phyloP scores from a whole-genome alignment of 2,797 vertebrate species.

The Sebastes kiyomatsui region DNA sequence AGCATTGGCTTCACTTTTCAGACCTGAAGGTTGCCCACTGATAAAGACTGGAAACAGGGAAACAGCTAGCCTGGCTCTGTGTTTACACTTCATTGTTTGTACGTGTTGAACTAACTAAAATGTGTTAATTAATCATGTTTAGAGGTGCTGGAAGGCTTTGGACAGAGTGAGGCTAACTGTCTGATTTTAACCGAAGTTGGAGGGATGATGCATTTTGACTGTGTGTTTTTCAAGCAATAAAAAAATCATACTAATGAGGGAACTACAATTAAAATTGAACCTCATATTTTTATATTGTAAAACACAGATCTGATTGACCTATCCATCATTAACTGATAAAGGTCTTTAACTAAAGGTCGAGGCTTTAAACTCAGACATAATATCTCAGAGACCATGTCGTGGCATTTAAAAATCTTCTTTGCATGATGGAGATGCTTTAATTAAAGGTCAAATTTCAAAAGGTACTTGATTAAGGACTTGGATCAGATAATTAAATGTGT shows the following conservation, averaged over 20 bases:
- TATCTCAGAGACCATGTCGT: neutral
- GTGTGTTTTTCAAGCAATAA: neutral
- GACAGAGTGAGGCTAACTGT: neutral
- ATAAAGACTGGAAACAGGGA: no score
- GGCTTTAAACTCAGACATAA: slow-evolving; percentile 2
- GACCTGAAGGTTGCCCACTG: no score
- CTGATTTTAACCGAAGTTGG: neutral
- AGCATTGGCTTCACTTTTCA: no score
- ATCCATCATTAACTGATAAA: neutral
- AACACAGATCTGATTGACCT: neutral
- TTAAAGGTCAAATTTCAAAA: slow-evolving; percentile 31
- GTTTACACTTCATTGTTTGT: neutral
- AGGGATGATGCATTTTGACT: neutral
- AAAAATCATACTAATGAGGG: neutral
- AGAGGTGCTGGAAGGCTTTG: neutral
- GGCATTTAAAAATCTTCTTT: slow-evolving; percentile 22
- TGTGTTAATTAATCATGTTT: neutral
- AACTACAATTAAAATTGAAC: neutral
- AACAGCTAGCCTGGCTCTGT: no score
- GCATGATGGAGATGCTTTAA: neutral
- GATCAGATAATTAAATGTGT: neutral
- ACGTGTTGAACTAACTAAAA: neutral
- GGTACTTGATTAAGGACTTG: slow-evolving; percentile 2
- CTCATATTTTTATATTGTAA: neutral
- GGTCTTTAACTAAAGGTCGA: slow-evolving; percentile 18